Base-by-base conservation (phyloP, 1,140 invertebrate genomes). In the Heliconius melpomene region DNA sequence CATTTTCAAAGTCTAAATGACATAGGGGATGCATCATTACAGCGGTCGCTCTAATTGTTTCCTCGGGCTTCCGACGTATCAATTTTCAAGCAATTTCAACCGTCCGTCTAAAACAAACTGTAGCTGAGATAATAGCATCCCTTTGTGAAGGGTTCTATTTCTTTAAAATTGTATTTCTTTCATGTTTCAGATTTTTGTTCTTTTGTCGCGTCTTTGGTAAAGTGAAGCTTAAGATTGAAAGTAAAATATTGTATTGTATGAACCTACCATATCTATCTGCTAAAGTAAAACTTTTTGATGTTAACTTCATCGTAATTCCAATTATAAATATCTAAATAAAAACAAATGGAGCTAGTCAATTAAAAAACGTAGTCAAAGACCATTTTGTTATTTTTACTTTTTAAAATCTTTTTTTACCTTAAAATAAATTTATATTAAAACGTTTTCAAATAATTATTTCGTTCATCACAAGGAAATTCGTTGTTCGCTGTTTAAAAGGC, bases 71-170 rank as follows among this genome's bases (percentile, higher is more conserved):
- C 36, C 57, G 72, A 77, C 75, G 75, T 80, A 80, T 80, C 79
- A 80, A 80, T 80, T 80, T 80, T 54, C 79, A 80, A 76, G 79
- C 72, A 81, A 78, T 80, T 80, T 76, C 74, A 72, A 29, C n/a
- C 71, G 70, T 54, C 77, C 77, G 70, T 54, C 70, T 76, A 76
- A 76, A 75, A 75, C 72, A 73, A 75, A 70, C 75, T 80, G 78
- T 79, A 46, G 66, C 52, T 36, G 54, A 57, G 74, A 80, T 80
- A 80, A 76, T 76, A 80, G 77, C 57, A 73, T 79, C 79, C 74
- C 74, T 76, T 80, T 80, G 74, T 80, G 70, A 75, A 76, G 79
- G 74, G 74, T 70, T 38, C 74, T 66, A 16, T 76, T 80, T 74
- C 74, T 76, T 52, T 50, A 50, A 75, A 52, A 73, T 73, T 80